Evolutionary conservation across 2,797 vertebrate genomes (phyloP), one percentile per base, ranked within the genome.

Genomic region (Monodelphis domestica): DNA sequence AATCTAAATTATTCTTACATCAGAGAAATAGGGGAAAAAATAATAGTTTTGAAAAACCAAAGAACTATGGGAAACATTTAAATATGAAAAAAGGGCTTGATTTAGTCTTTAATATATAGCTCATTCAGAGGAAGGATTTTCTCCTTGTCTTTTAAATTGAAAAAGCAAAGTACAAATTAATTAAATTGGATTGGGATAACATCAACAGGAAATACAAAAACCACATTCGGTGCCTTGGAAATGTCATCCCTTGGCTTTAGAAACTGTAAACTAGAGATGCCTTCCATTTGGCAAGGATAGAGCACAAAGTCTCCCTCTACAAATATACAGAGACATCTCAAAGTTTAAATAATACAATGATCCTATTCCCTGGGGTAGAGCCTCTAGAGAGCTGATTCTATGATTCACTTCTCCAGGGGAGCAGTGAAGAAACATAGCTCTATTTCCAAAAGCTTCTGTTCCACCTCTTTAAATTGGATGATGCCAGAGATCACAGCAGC

Each of bases 71-170:
- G 21, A 78, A 78, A 78, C 38, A 78, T 78, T 78, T 78, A 78
- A 78, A 78, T 94, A 57, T 7, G 78, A 92, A 78, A 33, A 38
- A 50, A 17, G 51, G 54, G 2, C 38, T 94, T 91, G 28, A 21
- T 91, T 84, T 94, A n/a, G 50, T 17, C 87, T 78, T 28, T 54
- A 88, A 29, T 51, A 53, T 92, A 84, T n/a, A 95, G 30, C 53
- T 45, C 90, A 91, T 7, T 11, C 53, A 91, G 57, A 84, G 54
- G 56, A 54, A 33, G 54, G 26, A 54, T 87, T 93, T 78, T 89
- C 14, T 87, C n/a, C 2, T 89, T 96, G 87, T 53, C 87, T 91
- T 90, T 55, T 88, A 10, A 51, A 57, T 95, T 87, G 90, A 90
- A 95, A 95, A 54, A 84, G 38, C 4, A 56, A 87, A 93, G 90